phyloP scores from a whole-genome alignment of 1,140 invertebrate genomes.

The Camponotus vicinus region DNA sequence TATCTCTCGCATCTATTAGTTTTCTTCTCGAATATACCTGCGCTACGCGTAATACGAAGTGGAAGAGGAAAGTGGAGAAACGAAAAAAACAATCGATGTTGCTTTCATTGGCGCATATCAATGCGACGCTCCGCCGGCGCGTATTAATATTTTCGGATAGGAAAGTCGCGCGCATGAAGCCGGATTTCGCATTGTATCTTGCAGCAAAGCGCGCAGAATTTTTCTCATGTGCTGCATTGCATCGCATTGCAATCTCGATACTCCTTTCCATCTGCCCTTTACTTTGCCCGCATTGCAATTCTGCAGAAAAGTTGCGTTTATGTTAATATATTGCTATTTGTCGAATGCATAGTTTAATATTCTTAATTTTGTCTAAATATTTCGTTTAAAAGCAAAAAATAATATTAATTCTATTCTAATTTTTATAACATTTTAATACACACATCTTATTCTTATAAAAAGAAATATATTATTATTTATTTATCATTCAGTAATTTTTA shows the following conservation, averaged over 20 bases:
- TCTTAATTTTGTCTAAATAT: not conserved
- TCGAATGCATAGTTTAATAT: not conserved
- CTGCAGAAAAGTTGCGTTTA: conserved; percentile 5
- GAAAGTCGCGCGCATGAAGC: conserved; percentile 46
- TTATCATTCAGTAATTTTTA: not conserved
- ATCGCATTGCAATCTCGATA: conserved; percentile 29
- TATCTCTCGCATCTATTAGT: not conserved
- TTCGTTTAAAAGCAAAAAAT: not conserved
- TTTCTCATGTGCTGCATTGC: conserved; percentile 9
- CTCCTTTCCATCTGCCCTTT: not conserved
- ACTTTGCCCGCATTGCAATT: conserved; percentile 1
- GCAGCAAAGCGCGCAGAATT: conserved; percentile 7
- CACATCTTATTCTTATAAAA: not conserved
- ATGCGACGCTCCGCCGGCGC: conserved; percentile 53
- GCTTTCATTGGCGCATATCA: conserved; percentile 55
- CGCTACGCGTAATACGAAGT: conserved; percentile 7
- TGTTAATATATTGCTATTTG: conserved; percentile 30
- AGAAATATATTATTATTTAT: not conserved
- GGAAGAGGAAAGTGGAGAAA: not conserved
- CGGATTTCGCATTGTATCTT: conserved; percentile 39
- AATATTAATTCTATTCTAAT: conserved; percentile 8
- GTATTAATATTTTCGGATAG: conserved; percentile 63
- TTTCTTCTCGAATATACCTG: conserved; percentile 12
- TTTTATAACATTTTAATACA: not conserved
- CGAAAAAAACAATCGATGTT: conserved; percentile 48